Base-by-base conservation (phyloP, 1,140 invertebrate genomes). In the Trachymyrmex septentrionalis region DNA sequence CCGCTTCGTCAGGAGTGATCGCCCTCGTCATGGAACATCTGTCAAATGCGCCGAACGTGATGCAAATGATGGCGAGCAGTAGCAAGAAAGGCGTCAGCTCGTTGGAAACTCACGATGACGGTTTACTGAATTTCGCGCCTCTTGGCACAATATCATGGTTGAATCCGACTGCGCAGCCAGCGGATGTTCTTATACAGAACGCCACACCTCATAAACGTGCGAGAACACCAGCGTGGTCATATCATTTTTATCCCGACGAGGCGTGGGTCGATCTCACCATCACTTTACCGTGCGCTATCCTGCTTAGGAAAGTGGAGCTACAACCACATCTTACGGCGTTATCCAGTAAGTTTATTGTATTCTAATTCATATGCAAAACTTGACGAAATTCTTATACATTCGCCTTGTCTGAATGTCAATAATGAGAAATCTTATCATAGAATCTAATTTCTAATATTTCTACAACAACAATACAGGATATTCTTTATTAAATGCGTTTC, bases 231-330 rank as follows among this genome's bases (percentile, higher is more conserved):
- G 97, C 98, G 61, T 99, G 98, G 98, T 98, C 98, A 50, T 98
- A 99, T 94, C 98, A 99, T 94, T 99, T 98, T 95, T 98, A 98
- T 94, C 98, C 98, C 0, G 98, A 98, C 90, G 98, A 99, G 95
- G 97, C 97, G 12, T 98, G 97, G 95, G 97, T 99, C 0, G 98
- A 99, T 93, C 96, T 99, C 7, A 98, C 97, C 7, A 96, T 99
- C 27, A 97, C 97, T n/a, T 94, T 99, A 88, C 98, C 98, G 1
- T 98, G 98, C 93, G 98, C 98, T n/a, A 97, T 99, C 90, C 95
- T 98, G 69, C 94, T 99, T n/a, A 97, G 97, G 92, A 98, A 99
- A 96, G 97, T 99, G 12, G 98, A 99, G 90, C 95, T 99, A 55
- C 97, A 98, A 92, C 98, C 98, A 9, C 98, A 99, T 94, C 96